Conservation (phyloP, 2,888 invertebrate genomes). For the Zootermopsis nevadensis region DNA sequence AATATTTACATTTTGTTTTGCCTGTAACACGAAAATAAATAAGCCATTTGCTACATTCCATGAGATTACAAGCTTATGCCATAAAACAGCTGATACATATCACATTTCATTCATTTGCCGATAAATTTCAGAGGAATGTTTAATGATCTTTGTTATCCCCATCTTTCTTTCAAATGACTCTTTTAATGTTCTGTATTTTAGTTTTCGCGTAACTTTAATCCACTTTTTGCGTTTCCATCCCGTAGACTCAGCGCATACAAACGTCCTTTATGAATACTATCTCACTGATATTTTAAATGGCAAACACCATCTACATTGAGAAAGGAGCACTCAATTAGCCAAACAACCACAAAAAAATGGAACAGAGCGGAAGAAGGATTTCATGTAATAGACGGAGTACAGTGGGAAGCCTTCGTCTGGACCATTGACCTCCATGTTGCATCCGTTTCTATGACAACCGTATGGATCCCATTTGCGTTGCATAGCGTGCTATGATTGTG, state of each 20-base stretch:
- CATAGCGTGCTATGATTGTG: background rate
- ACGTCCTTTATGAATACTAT: conserved; percentile 38
- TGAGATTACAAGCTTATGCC: no score
- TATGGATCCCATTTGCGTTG: conserved; percentile 47
- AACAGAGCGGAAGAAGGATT: background rate
- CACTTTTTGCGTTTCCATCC: conserved; percentile 18
- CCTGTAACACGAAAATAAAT: no score
- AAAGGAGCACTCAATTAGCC: conserved; percentile 41
- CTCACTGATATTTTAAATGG: conserved; percentile 34
- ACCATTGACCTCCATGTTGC: conserved; percentile 49
- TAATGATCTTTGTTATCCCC: background rate
- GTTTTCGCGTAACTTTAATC: conserved; percentile 29
- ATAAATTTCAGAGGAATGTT: background rate
- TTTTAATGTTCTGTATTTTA: background rate
- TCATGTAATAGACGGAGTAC: conserved; percentile 1
- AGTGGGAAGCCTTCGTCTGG: conserved; percentile 45
- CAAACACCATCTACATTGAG: conserved; percentile 37
- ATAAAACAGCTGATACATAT: no score
- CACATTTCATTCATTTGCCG: background rate
- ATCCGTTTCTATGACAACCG: conserved; percentile 48
- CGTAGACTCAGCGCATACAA: conserved; percentile 6
- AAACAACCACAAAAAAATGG: conserved; percentile 40
- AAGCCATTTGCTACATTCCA: no score
- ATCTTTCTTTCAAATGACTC: background rate
- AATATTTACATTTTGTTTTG: no score